These are phyloP conservation scores for Suillia variegata DNA, from an alignment of 2,888 invertebrate species.

Conservation along the genomic window DNA sequence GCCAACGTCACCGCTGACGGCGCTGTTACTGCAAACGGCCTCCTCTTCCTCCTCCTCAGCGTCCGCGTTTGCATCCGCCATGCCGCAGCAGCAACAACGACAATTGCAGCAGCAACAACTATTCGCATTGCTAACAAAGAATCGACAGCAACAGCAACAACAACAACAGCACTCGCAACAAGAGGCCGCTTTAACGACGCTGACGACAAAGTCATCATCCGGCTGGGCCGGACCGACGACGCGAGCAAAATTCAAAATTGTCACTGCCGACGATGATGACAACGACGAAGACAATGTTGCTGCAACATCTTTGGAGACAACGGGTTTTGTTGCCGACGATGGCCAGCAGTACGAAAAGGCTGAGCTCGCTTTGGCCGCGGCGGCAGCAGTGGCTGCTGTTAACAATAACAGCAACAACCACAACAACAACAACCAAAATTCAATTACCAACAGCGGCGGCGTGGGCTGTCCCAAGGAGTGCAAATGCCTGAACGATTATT, in stretches of 20 bases:
- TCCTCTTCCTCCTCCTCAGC: conserved; percentile 30
- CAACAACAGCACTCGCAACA: background rate
- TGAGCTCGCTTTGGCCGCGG: conserved; percentile 40
- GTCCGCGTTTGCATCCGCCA: conserved; percentile 11
- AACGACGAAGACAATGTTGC: conserved; percentile 31
- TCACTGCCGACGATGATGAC: conserved; percentile 22
- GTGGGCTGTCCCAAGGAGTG: conserved; percentile 69
- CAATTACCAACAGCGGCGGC: conserved; percentile 52
- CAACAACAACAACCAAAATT: conserved; percentile 25
- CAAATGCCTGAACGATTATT: conserved; percentile 73
- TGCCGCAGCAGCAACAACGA: conserved; percentile 27
- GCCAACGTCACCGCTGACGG: conserved; percentile 36
- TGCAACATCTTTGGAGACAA: conserved; percentile 47
- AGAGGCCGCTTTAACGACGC: conserved; percentile 16
- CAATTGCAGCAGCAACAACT: conserved; percentile 50
- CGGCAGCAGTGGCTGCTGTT: conserved; percentile 26
- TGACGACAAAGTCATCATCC: conserved; percentile 18
- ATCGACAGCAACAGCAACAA: conserved; percentile 26
- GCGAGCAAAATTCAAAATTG: conserved; percentile 23
- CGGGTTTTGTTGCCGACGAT: conserved; percentile 54
- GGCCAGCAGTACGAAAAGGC: conserved; percentile 55
- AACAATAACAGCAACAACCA: conserved; percentile 29
- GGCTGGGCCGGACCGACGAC: background rate
- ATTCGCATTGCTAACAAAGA: conserved; percentile 48
- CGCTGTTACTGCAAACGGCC: conserved; percentile 43